Base-by-base conservation (phyloP, 2,888 invertebrate genomes). In the Mactromeris polynyma region DNA sequence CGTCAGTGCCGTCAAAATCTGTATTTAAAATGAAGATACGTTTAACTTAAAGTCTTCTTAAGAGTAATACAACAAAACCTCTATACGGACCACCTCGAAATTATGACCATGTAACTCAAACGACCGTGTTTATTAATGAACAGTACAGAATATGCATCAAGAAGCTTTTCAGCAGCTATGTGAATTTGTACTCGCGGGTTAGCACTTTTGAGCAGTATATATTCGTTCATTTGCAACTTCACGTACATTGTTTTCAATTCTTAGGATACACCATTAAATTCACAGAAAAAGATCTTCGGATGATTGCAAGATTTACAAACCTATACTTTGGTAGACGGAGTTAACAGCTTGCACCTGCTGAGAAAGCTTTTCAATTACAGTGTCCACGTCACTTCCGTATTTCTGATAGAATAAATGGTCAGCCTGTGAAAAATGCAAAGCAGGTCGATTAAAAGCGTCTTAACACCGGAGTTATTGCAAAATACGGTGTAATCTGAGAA, bases 331-430 rank as follows among this genome's bases (percentile, higher is more conserved):
- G 93, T 96, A 97, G 83, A 97, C 97, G 86, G 95, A 95, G 97
- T 99, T 99, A 93, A 99, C 99, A 96, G 98, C 98, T 96, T 99
- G 99, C 51, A 99, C 99, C 96, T 99, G 99, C 84, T 99, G 97
- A 11, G 99, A 99, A 98, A 99, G 98, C 89, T 99, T 98, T 97
- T 99, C 99, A 93, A 99, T 99, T 96, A 99, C 99, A 1, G 99
- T 98, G 96, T 99, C 99, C 95, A 99, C 98, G 3, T 94, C 92
- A 58, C 92, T 93, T 38, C 92, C 93, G 82, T 93, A 94, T 81
- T 93, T 93, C 64, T 94, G 58, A 83, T 93, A 95, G 83, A 93
- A 95, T 77, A 93, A 78, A 89, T 96, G 95, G 85, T 96, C 95
- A 4, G 95, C 95, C 91, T 91, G 54, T 36, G 38, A 58, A 26